Evolutionary conservation across 2,888 invertebrate genomes (phyloP), one percentile per base, ranked within the genome.

Genomic region (Ditylenchus weischeri): DNA sequence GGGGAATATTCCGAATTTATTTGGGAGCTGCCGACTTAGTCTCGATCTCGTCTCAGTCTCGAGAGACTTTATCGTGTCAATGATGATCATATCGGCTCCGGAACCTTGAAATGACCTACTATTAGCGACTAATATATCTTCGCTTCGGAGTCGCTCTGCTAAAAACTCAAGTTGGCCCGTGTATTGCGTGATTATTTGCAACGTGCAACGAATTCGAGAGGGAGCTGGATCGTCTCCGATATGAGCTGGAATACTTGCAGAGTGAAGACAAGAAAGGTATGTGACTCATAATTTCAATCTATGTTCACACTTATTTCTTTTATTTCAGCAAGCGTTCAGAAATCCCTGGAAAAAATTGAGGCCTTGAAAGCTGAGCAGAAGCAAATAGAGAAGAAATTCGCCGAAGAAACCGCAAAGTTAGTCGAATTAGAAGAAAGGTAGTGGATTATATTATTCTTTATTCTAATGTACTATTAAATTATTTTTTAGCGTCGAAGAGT

Each of bases 191-290:
- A n/a, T n/a, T n/a, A n/a, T n/a, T n/a, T n/a, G n/a, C n/a, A n/a
- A n/a, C n/a, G n/a, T n/a, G n/a, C n/a, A 89, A 94, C 84, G 94
- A 95, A 85, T 95, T 92, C 86, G 93, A 96, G 81, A 93, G 93
- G 83, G 95, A 98, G 85, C 91, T 91, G 78, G 92, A 93, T 86
- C 88, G 92, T 71, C 64, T 81, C 35, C 60, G 65, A 64, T 93
- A 92, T 84, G 93, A 96, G 85, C 87, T 98, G 72, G 95, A 96
- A 85, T 99, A 93, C 86, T 94, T 98, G 84, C 89, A 90, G 72
- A 91, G 92, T 65, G 88, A 94, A 66, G 64, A 70, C 23, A 69
- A 69, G 36, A 49, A 54, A 19, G 69, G 69, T 69, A 3, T 13
- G 54, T 2, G 15, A 6, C 21, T 59, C 29, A 7, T 1, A 15